Evolutionary conservation across 2,888 invertebrate species (phyloP).

Genomic region (Hermaeophaga mercurialis): DNA sequence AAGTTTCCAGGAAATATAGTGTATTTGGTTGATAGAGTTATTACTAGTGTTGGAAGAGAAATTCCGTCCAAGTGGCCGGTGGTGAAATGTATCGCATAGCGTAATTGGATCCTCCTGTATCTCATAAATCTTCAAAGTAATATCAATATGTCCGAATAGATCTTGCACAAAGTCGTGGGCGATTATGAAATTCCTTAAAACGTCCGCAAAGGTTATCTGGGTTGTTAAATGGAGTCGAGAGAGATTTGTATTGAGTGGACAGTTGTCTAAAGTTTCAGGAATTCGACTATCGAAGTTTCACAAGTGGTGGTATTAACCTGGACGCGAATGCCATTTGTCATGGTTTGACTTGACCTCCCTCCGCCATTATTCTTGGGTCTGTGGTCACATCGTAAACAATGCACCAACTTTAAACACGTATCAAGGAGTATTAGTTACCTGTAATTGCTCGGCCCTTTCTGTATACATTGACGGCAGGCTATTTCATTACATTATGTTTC

Average conservation of each 20-base stretch:
- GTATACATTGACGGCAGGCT: conserved; percentile 52
- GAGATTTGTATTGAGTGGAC: conserved; percentile 39
- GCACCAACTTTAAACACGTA: conserved; percentile 58
- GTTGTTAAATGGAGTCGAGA: conserved; percentile 37
- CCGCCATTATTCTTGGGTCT: conserved; percentile 56
- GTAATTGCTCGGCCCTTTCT: conserved; percentile 48
- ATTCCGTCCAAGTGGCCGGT: not conserved
- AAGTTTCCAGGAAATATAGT: no score
- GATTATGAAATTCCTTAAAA: conserved; percentile 50
- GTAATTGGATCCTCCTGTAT: conserved; percentile 35
- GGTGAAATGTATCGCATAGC: conserved; percentile 15
- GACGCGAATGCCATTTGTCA: conserved; percentile 58
- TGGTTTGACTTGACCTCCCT: conserved; percentile 56
- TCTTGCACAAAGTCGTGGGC: conserved; percentile 35
- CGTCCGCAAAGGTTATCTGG: conserved; percentile 44
- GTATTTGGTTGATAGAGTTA: no score
- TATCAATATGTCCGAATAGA: conserved; percentile 38
- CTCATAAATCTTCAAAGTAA: conserved; percentile 39
- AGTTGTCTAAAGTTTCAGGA: conserved; percentile 47
- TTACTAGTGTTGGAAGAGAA: not conserved
- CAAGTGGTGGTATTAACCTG: conserved; percentile 56
- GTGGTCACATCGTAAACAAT: conserved; percentile 58
- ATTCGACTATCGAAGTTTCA: conserved; percentile 55
- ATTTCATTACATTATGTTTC: conserved; percentile 56
- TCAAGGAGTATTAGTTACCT: conserved; percentile 58